Evolutionary conservation across 2,797 vertebrate species (phyloP).

Genomic region (Lepidocolaptes lacrymiger): DNA sequence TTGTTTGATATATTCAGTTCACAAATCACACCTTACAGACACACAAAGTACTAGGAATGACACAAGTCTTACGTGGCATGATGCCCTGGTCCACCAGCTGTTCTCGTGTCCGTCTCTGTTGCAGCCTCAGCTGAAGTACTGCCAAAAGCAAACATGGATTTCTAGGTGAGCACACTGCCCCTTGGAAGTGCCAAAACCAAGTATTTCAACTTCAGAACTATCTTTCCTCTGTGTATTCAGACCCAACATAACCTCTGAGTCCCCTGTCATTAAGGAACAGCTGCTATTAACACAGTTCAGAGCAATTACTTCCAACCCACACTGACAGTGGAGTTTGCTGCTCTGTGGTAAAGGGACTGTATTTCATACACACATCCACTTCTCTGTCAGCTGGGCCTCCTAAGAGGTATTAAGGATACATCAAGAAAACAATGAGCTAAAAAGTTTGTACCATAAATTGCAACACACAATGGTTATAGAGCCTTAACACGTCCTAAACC

Average conservation of each 20-base stretch:
- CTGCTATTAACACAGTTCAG: neutral
- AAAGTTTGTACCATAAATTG: neutral
- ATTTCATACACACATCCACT: neutral
- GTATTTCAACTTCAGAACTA: neutral
- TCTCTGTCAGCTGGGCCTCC: neutral
- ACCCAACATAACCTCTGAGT: neutral
- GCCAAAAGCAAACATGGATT: constrained; percentile 67
- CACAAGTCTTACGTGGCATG: constrained; percentile 91
- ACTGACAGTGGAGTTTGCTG: rapidly evolving
- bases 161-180: constrained; percentile 68
- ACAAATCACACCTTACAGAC: neutral
- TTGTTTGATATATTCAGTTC: neutral
- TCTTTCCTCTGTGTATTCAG: neutral
- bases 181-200: neutral
- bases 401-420: neutral
- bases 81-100: constrained; percentile 98
- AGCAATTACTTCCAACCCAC: neutral
- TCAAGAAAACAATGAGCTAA: neutral
- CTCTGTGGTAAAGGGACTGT: neutral
- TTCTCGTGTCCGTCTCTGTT: constrained; percentile 93
- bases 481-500: neutral
- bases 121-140: constrained; percentile 95
- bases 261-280: neutral
- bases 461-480: neutral
- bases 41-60: neutral